A percentile compares a stretch with the other conserved stretches of the same genome.
Conservation (phyloP, 1,140 invertebrate species). For the Drosophila oshimai region DNA sequence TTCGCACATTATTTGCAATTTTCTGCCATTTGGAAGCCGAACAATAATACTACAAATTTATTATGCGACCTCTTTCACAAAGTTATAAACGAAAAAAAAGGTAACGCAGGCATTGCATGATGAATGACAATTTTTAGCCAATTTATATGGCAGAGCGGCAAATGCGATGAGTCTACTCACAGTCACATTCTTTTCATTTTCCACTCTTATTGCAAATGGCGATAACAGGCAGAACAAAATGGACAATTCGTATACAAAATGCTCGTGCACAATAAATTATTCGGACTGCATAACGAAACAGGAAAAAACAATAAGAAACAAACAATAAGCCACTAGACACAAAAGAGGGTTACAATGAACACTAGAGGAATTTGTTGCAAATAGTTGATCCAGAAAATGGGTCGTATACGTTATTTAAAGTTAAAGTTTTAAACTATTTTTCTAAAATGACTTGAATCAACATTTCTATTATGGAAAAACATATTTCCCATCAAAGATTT, state of each 20-base stretch:
- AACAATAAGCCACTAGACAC: neutral
- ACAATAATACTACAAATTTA: conserved; percentile 56
- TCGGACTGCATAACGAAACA: conserved; percentile 20
- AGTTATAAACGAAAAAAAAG: conserved; percentile 4
- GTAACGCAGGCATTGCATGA: conserved; percentile 42
- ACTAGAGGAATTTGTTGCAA: neutral
- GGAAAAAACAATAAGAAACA: neutral
- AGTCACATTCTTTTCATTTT: conserved; percentile 26
- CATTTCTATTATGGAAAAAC: too few relatives aligned
- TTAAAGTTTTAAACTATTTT: neutral
- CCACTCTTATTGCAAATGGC: conserved; percentile 34
- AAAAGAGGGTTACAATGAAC: neutral
- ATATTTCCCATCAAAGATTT: too few relatives aligned
- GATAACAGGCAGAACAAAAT: conserved; percentile 33
- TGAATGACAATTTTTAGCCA: conserved; percentile 71
- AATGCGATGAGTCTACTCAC: conserved; percentile 17
- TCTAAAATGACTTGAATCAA: too few relatives aligned
- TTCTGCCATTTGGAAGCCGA: conserved; percentile 7
- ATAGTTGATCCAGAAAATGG: neutral
- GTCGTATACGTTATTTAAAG: neutral
- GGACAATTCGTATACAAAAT: conserved; percentile 22
- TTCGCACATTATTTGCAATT: conserved; percentile 47
- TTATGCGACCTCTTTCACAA: conserved; percentile 9
- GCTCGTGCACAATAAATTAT: conserved; percentile 27
- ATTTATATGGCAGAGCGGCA: conserved; percentile 36